Percentiles rank a stretch among this genome's conserved stretches.
phyloP scores from a whole-genome alignment of 2,113 vertebrate species.

The Tetrax tetrax region DNA sequence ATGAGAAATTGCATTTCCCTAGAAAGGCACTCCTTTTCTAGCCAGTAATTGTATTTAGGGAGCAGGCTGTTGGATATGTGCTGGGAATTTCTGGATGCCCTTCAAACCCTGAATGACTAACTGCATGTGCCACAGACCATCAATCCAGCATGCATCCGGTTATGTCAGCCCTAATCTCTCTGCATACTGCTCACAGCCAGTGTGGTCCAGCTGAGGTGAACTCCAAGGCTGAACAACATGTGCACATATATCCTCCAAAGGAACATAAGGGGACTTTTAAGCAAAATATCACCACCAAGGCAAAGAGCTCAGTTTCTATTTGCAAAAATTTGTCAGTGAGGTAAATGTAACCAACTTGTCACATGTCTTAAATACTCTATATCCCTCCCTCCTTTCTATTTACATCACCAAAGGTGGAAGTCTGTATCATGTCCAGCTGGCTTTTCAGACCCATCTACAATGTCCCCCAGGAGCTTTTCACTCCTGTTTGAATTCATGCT shows the following conservation, averaged over 20 bases:
- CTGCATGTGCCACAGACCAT: background rate
- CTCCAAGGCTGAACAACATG: background rate
- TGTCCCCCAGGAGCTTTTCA: background rate
- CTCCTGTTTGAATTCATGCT: background rate
- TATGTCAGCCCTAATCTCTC: background rate
- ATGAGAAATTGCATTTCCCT: background rate
- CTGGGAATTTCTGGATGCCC: constrained; percentile 16
- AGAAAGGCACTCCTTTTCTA: background rate
- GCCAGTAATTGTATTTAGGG: background rate
- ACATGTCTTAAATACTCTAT: background rate
- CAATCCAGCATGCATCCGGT: background rate
- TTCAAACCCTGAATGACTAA: constrained; percentile 29
- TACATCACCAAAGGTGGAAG: background rate
- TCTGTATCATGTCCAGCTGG: background rate
- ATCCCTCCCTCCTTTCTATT: background rate
- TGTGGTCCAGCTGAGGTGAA: background rate
- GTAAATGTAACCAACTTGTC: background rate
- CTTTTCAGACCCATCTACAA: background rate
- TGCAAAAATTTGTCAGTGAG: background rate
- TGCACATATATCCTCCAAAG: background rate
- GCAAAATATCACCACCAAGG: background rate
- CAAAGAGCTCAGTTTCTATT: background rate
- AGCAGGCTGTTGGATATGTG: background rate
- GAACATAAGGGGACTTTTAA: background rate
- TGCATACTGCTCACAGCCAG: background rate